Evolutionary conservation across 1,140 invertebrate genomes (phyloP).

Genomic region (Elymnias hypermnestra): DNA sequence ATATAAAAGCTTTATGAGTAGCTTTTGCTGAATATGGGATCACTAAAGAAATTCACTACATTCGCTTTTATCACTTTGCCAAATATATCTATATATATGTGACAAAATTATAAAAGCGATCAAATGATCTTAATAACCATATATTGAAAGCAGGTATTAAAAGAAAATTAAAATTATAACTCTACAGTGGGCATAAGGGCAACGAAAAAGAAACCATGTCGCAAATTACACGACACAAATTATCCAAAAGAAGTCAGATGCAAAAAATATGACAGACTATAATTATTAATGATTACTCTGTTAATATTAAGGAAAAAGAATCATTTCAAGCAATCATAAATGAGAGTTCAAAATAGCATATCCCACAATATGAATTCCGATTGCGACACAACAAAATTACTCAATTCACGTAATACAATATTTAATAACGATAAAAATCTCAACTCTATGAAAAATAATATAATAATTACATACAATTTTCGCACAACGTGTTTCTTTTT

Average conservation of each 20-base stretch:
- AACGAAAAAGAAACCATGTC: background rate
- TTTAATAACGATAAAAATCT: too few relatives aligned
- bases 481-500: too few relatives aligned
- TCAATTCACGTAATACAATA: too few relatives aligned
- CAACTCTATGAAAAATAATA: too few relatives aligned
- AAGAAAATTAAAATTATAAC: background rate
- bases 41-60: too few relatives aligned
- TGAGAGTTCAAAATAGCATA: background rate
- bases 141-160: background rate
- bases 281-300: conserved; percentile 16
- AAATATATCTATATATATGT: too few relatives aligned
- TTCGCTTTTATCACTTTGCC: too few relatives aligned
- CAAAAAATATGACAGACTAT: conserved; percentile 14
- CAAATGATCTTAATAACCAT: too few relatives aligned
- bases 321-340: background rate
- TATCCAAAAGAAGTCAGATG: conserved; percentile 8
- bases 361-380: background rate
- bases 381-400: too few relatives aligned
- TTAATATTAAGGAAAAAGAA: conserved; percentile 13
- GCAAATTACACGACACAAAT: background rate
- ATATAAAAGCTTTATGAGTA: too few relatives aligned
- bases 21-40: too few relatives aligned
- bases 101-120: background rate
- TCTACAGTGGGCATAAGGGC: background rate
- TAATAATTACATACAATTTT: too few relatives aligned